A percentile compares a stretch with the other conserved stretches of the same genome.
Conservation (phyloP, 1,140 invertebrate species). For the Pomacea maculata region DNA sequence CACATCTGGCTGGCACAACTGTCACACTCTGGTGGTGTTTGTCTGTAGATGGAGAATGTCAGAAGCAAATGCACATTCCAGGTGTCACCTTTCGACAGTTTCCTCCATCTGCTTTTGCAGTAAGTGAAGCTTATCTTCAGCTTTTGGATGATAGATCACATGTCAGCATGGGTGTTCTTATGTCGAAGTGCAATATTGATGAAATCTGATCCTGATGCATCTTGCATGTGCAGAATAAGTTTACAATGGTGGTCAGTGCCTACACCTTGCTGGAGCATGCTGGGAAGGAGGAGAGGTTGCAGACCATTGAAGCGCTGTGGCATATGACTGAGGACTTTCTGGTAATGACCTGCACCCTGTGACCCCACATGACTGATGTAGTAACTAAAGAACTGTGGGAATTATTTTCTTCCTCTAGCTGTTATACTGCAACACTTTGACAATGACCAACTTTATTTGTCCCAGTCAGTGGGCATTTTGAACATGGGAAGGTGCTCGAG, state of each 20-base stretch:
- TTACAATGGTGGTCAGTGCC: conserved; percentile 83
- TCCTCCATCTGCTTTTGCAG: conserved; percentile 74
- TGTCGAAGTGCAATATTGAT: not conserved
- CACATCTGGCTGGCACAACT: not conserved
- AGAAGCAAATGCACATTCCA: conserved; percentile 64
- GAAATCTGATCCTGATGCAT: conserved; percentile 18
- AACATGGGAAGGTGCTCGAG: no score
- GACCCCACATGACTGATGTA: conserved; percentile 2
- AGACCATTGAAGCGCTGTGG: conserved; percentile 89
- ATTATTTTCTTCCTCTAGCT: not conserved
- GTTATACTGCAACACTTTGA: not conserved
- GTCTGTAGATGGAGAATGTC: conserved; percentile 64
- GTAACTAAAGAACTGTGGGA: not conserved
- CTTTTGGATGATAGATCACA: not conserved
- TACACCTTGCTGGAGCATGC: conserved; percentile 85
- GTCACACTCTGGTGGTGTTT: not conserved
- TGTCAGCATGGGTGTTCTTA: not conserved
- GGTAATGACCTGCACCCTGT: not conserved
- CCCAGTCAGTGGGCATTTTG: no score
- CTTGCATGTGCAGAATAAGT: conserved; percentile 71
- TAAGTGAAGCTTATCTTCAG: conserved; percentile 56
- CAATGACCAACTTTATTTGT: not conserved
- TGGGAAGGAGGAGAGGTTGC: conserved; percentile 72
- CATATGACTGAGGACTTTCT: conserved; percentile 73
- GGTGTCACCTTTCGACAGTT: conserved; percentile 82